Base-by-base conservation (phyloP, 53 echinoderm and acorn worm genomes). In the Holothuria scabra region DNA sequence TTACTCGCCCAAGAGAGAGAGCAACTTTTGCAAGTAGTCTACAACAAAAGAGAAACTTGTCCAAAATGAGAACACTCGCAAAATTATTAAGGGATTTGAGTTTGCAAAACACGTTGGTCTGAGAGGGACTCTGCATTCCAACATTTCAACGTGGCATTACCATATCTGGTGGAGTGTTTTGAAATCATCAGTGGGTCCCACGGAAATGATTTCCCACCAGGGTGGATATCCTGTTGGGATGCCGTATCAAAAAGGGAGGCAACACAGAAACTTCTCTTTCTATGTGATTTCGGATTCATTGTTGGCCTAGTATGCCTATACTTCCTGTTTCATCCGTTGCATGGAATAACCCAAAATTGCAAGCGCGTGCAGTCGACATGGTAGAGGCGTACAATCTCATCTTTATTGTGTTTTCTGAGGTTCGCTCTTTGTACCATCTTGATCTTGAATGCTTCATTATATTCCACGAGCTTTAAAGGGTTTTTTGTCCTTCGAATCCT, bases 331-430 rank as follows among this genome's bases (percentile, higher is more conserved):
- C 65, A 64, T 64, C 65, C 65, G 1, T 64, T 64, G 65, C 31
- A 31, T 64, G 65, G 65, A 12, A 31, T 64, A 64, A 64, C 65
- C 28, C 65, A 64, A 64, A 64, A 64, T 64, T 64, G 65, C 65
- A 64, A 31, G 65, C 11, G 28, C 65, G 65, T 24, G 14, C 26
- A 64, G 31, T 64, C 11, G 65, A 64, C 31, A 64, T 25, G 23
- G 65, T 64, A 28, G 28, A 64, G 65, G 65, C 65, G 31, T 64
- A 64, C 31, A 64, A 64, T 64, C 31, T 64, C 28, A 64, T 64
- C 28, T n/a, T n/a, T n/a, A n/a, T n/a, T n/a, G n/a, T n/a, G n/a
- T n/a, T n/a, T n/a, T n/a, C n/a, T n/a, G n/a, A n/a, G n/a, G n/a
- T n/a, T n/a, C n/a, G n/a, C n/a, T n/a, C n/a, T n/a, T n/a, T n/a